A percentile compares a stretch with the other conserved stretches of the same genome.
Evolutionary conservation across 2,113 vertebrate species (phyloP).

Genomic region (Scophthalmus maximus): DNA sequence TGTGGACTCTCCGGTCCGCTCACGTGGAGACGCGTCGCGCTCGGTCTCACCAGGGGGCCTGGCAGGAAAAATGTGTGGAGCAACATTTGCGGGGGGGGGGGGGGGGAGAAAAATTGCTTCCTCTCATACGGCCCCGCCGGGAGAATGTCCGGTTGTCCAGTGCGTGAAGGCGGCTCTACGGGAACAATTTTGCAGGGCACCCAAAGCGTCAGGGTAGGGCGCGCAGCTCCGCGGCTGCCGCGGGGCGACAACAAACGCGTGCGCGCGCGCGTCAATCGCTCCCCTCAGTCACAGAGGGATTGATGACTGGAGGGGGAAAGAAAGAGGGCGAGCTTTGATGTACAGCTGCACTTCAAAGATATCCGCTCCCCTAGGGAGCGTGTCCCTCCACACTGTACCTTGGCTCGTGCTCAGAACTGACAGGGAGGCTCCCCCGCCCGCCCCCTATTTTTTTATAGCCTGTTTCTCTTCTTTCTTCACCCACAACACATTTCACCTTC

Average conservation of each 20-base stretch:
- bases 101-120: too few relatives aligned
- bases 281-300: conserved; percentile 11
- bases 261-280: conserved; percentile 11
- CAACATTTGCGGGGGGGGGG: too few relatives aligned
- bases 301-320: conserved; percentile 20
- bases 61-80: too few relatives aligned
- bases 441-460: not conserved
- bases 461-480: not conserved
- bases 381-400: conserved; percentile 46
- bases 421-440: not conserved
- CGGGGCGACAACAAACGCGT: not conserved
- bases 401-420: conserved; percentile 24
- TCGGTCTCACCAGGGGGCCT: too few relatives aligned
- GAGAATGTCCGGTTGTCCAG: too few relatives aligned
- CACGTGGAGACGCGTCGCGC: too few relatives aligned
- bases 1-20: too few relatives aligned
- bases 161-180: too few relatives aligned
- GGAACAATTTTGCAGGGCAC: too few relatives aligned
- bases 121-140: too few relatives aligned
- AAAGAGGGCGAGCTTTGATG: conserved; percentile 59
- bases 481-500: conserved; percentile 6
- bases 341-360: conserved; percentile 66
- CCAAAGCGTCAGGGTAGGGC: not conserved
- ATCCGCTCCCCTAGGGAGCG: conserved; percentile 37
- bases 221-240: not conserved